Base-by-base conservation (phyloP, 2,888 invertebrate species). In the Chromoteleia sp. region DNA sequence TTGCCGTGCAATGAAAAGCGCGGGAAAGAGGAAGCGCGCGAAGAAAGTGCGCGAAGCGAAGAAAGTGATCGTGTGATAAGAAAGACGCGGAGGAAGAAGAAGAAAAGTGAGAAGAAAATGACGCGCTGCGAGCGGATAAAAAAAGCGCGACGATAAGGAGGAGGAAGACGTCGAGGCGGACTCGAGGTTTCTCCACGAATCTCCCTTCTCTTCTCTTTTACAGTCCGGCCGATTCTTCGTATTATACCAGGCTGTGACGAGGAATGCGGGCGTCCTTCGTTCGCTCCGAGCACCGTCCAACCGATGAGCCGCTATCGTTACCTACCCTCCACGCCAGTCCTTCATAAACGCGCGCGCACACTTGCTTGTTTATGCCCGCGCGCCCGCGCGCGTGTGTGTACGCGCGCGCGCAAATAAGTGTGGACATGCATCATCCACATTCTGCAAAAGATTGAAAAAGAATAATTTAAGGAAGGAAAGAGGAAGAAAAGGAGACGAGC, bases 201-300 rank as follows among this genome's bases (percentile, higher is more conserved):
- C 73, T 82, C 74, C 70, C 74, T 76, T 59, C 77, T 78, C 78
- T 76, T 82, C 83, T 77, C 81, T 80, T 74, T 63, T 70, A 70
- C 77, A 67, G 85, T 84, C 83, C 84, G 84, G 82, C 85, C 89
- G 88, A 90, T 91, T 91, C 91, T 89, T 89, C 89, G 91, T 91
- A 91, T 91, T 91, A 91, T 90, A 91, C 88, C 90, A 91, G 90
- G 89, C 89, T 90, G 89, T 87, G 88, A 88, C 87, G 87, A 88
- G 91, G 91, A 91, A 91, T 91, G 91, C 91, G 90, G 91, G 89
- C 91, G 91, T 91, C 91, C 91, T 91, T 91, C 91, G 90, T 88
- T 87, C 87, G 88, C 88, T 90, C 87, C 86, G 87, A 89, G 89
- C 88, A 87, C 83, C 88, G 84, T 86, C 86, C 86, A 86, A 85